Evolutionary conservation across 1,140 invertebrate genomes (phyloP).

Genomic region (Drosophila neocordata): DNA sequence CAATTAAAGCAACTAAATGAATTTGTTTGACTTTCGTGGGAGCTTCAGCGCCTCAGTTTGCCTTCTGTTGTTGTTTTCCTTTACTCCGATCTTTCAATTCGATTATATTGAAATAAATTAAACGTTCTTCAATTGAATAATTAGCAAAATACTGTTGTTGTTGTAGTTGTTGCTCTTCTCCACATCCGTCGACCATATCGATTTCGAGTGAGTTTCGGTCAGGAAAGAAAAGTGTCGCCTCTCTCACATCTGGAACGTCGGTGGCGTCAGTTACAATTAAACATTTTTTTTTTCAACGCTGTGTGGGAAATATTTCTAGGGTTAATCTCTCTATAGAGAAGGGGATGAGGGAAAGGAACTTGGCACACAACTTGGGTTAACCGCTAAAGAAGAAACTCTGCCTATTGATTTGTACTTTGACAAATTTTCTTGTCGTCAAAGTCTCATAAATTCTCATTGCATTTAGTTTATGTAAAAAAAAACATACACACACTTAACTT

Average conservation of each 20-base stretch:
- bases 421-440: slow-evolving; percentile 54
- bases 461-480: slow-evolving; percentile 71
- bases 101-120: slow-evolving; percentile 82
- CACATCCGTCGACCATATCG: slow-evolving; percentile 29
- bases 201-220: slow-evolving; percentile 43
- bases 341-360: neutral
- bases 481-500: slow-evolving; percentile 1
- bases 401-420: slow-evolving; percentile 69
- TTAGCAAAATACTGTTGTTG: slow-evolving; percentile 55
- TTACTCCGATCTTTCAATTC: slow-evolving; percentile 71
- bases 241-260: slow-evolving; percentile 43
- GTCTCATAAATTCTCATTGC: slow-evolving; percentile 76
- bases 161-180: slow-evolving; percentile 16
- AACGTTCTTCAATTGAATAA: slow-evolving; percentile 81
- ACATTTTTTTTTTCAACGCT: slow-evolving; percentile 30
- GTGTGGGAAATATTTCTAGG: slow-evolving; percentile 56
- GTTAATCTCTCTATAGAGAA: neutral
- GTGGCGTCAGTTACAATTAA: slow-evolving; percentile 74
- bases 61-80: slow-evolving; percentile 29
- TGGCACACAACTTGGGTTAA: neutral
- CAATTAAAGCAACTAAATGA: slow-evolving; percentile 76
- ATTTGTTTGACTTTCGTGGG: slow-evolving; percentile 79
- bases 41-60: slow-evolving; percentile 58
- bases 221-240: slow-evolving; percentile 26
- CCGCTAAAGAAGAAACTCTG: slow-evolving; percentile 14